Evolutionary conservation across 2,113 vertebrate genomes (phyloP), one percentile per base, ranked within the genome.

Genomic region (Notiomystis cincta): DNA sequence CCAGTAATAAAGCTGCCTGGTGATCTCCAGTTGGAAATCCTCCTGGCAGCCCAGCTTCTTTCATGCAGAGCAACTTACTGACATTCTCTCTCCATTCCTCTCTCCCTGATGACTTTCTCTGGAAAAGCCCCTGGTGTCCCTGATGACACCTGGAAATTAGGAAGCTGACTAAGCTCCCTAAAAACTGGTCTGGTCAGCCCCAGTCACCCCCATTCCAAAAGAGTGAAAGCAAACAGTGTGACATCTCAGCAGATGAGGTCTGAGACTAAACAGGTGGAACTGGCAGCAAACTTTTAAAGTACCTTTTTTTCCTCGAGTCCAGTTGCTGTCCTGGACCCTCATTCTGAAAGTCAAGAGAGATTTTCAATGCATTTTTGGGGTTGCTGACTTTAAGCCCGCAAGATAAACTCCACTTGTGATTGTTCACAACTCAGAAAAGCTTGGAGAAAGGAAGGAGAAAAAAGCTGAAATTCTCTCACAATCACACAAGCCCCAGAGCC

Each of bases 301-400:
- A 60, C 1, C 12, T n/a, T 57, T 58, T 31, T 23, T 45, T 0
- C 28, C 56, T 60, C 0, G 0, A 50, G n/a, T 79, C 33, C 50
- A 83, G 38, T 23, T 62, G 64, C 72, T 75, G 58, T 64, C 56
- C 58, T 8, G 21, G 79, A 28, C 24, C 8, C 50, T 83, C 62
- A 80, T 19, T 64, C 48, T 38, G 15, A 57, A 82, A 83, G 33
- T 40, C 76, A 62, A 27, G 28, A 65, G 75, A 65, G 30, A 88
- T 66, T 80, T 77, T 77, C 42, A 48, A 25, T 5, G 44, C 17
- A 19, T 69, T 95, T 93, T 70, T 23, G 48, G 84, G 20, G 50
- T 33, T 86, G 56, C 72, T 89, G 38, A 78, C 67, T 75, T 56
- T 16, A 66, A 45, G 15, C 19, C 12, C 3, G 0, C 13, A 53